Evolutionary conservation across 1,140 invertebrate species (phyloP).

Genomic region (Aporrectodea caliginosa): DNA sequence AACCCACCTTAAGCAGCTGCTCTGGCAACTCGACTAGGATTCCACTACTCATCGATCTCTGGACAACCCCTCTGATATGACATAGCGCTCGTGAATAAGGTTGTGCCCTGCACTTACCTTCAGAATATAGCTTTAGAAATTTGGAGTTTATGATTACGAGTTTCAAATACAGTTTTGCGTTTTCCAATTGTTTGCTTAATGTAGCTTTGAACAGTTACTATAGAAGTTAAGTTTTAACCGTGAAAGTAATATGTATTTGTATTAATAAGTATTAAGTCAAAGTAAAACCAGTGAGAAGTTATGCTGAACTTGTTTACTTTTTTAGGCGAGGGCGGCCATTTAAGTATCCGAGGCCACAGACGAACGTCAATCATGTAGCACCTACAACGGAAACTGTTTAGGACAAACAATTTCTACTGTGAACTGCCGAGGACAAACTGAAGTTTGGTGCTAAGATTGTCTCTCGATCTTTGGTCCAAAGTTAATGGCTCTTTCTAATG

Average conservation of each 20-base stretch:
- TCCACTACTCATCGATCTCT: no score
- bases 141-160: not conserved
- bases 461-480: no score
- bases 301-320: not conserved
- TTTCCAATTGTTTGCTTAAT: no score
- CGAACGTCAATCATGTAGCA: not conserved
- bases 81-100: no score
- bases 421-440: no score
- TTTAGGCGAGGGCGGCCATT: conserved; percentile 12
- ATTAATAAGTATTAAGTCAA: not conserved
- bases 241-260: not conserved
- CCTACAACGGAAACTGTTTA: not conserved
- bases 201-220: not conserved
- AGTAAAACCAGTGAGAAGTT: not conserved
- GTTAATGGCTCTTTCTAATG: no score
- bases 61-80: no score
- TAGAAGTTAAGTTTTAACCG: not conserved
- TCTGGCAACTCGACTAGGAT: no score
- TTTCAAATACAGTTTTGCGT: not conserved
- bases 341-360: conserved; percentile 5
- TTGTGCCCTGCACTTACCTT: no score
- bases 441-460: no score
- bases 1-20: no score
- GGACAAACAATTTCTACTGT: no score
- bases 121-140: not conserved